phyloP scores from a whole-genome alignment of 2,113 vertebrate genomes.

The Poeciliopsis prolifica region DNA sequence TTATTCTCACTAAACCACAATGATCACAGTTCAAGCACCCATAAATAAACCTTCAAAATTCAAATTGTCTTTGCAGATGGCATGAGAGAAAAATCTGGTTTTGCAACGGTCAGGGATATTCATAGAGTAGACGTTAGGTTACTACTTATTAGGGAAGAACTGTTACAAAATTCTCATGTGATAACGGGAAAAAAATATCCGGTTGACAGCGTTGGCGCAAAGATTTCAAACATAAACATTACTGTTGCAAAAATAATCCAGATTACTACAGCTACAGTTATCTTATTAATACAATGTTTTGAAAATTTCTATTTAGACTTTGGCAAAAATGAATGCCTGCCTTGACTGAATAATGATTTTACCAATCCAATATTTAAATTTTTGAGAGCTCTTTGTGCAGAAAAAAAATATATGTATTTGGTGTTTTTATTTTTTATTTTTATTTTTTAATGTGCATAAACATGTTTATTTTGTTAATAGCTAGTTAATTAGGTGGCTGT shows the following conservation, averaged over 20 bases:
- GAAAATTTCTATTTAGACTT: no score
- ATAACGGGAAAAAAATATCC: no score
- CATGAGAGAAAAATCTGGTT: background rate
- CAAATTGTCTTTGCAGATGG: slow-evolving; percentile 1
- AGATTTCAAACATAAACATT: background rate
- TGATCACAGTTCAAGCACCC: background rate
- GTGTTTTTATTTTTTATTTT: no score
- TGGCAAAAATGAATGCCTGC: no score
- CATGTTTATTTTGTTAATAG: no score
- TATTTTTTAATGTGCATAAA: no score
- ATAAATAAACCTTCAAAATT: background rate
- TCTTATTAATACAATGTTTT: background rate
- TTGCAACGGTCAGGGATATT: background rate
- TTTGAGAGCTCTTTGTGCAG: no score
- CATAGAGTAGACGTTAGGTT: background rate
- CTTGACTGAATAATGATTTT: no score
- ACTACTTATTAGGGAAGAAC: background rate
- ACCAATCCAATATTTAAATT: no score
- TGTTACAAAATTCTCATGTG: background rate
- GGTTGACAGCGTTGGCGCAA: no score
- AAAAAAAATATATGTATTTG: no score
- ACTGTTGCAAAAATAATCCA: background rate
- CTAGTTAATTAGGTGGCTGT: no score
- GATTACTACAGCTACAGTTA: background rate
- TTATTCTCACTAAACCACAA: background rate